Base-by-base conservation (phyloP, 2,888 invertebrate species). In the Philereme transversata region DNA sequence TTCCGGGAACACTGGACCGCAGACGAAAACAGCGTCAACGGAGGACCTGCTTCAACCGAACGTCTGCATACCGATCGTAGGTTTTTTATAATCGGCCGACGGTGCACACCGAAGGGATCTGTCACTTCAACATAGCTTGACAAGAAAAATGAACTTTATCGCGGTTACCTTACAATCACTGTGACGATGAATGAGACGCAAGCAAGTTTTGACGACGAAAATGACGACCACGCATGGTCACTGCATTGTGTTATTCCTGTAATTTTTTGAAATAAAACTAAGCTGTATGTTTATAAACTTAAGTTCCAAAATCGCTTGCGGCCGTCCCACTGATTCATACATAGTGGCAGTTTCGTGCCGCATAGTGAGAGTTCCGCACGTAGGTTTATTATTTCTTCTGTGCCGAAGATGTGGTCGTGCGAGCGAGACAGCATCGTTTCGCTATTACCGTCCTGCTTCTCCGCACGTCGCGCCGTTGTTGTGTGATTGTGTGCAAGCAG, bases 41-140 rank as follows among this genome's bases (percentile, higher is more conserved):
- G 86, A 87, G 90, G 91, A 91, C 90, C 91, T 91, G 90, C 90
- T 88, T 88, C 85, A 88, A 90, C 89, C 88, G 85, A 91, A 90
- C 90, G 92, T 91, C 92, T 91, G 91, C 92, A 92, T 92, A 92
- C 92, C 92, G 90, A 92, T 92, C 90, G 89, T 84, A 85, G 84
- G 90, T 90, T 92, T 92, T 92, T 92, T 92, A 88, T 89, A 89
- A 83, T 69, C 69, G 63, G 82, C 82, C 83, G 57, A 38, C 58
- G 57, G 85, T 87, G 86, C 87, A 87, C 86, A 82, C 71, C 65
- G 63, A 36, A 47, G 36, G 8, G 10, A 52, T 50, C 10, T 46
- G 51, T 62, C 62, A 62, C 62, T 62, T 46, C 5, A 5, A 44
- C 51, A 9, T 7, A 47, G 7, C 38, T 5, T n/a, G 4, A 41